Evolutionary conservation across 2,113 vertebrate species (phyloP), one percentile per base, ranked within the genome.

Genomic region (Tragulus kanchil): DNA sequence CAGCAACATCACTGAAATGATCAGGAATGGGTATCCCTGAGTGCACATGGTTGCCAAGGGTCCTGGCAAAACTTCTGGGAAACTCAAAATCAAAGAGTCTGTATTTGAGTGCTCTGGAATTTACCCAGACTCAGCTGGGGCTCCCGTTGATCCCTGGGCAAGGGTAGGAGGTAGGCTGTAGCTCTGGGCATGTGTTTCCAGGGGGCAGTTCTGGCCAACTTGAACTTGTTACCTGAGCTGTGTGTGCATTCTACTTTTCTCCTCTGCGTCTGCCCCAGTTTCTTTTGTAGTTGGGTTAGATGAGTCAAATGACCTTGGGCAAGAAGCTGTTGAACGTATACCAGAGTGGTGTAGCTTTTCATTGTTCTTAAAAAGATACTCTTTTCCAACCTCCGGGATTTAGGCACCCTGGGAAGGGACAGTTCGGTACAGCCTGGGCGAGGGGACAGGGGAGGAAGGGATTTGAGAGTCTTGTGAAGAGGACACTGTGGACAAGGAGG

Each of bases 221-320:
- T 54, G 73, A 58, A 78, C 75, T 28, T 94, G 97, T 95, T 56
- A 98, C 87, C 89, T 23, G 97, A 98, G 97, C 92, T 81, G 67
- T 45, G 0, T 56, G 50, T 52, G 61, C 28, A 8, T 71, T 82
- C 94, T 84, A 0, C 91, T 83, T 42, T 56, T 56, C 50, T 15
- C 13, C 0, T 54, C 28, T 64, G 77, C 36, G 23, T 3, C 67
- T 98, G 98, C 89, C 98, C 97, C 90, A 95, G 91, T 98, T 98
- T 97, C 97, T 93, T 81, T 65, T 52, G 15, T 7, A 52, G 95
- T 79, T 58, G 42, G 95, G 61, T 71, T 6, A n/a, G 89, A 81
- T 21, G 92, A 89, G 92, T 97, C 98, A 81, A 28, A 88, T 97
- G 97, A 97, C 97, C 94, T 59, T 90, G 92, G 93, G 58, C 75